Percentiles rank a stretch among this genome's conserved stretches.
phyloP scores from a whole-genome alignment of 2,888 invertebrate genomes.

The Amphipyra berbera region DNA sequence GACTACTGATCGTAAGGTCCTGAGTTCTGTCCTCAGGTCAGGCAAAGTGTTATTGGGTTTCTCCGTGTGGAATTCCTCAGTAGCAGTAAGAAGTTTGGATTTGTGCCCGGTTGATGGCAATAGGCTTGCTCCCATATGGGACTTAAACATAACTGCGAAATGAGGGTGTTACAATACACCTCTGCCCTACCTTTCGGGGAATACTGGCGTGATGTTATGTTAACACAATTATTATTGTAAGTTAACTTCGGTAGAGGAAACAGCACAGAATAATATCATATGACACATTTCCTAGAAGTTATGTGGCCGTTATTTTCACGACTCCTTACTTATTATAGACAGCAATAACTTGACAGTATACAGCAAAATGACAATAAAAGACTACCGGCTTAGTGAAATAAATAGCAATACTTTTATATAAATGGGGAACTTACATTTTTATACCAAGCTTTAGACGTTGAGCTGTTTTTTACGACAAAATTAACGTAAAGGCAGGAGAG shows the following conservation, averaged over 20 bases:
- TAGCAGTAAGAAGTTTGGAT: too few species aligned
- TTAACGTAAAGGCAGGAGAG: slow-evolving; percentile 42
- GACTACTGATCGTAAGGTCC: too few species aligned
- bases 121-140: too few species aligned
- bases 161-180: too few species aligned
- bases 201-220: too few species aligned
- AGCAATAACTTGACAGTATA: background rate
- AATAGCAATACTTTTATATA: slow-evolving; percentile 3
- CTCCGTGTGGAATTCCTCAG: too few species aligned
- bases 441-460: slow-evolving; percentile 18
- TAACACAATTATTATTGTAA: too few species aligned
- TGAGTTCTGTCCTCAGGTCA: too few species aligned
- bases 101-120: too few species aligned
- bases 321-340: background rate
- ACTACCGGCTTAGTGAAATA: background rate
- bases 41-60: too few species aligned
- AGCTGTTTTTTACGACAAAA: slow-evolving; percentile 31
- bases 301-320: background rate
- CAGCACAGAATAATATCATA: background rate
- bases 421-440: slow-evolving; percentile 15
- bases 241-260: background rate
- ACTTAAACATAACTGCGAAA: too few species aligned
- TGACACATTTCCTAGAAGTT: background rate
- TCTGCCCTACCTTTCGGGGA: too few species aligned
- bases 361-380: background rate